These are phyloP conservation scores for Nixonia krombeini DNA, from an alignment of 1,140 invertebrate genomes.

Conservation along the genomic window DNA sequence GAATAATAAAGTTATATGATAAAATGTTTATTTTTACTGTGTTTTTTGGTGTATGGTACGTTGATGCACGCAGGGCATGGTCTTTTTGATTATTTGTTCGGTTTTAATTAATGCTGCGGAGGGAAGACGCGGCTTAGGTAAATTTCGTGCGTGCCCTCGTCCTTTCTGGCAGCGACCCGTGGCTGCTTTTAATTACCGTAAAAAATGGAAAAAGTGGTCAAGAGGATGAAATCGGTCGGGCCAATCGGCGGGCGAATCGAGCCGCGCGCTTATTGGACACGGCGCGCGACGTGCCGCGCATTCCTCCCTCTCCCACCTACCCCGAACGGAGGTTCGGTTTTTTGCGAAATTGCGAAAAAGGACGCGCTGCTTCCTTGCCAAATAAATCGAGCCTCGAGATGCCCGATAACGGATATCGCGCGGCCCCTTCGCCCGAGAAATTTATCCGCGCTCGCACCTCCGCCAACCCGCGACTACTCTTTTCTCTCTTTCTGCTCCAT, in stretches of 20 bases:
- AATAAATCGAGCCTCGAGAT: conserved; percentile 60
- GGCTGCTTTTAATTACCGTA: conserved; percentile 31
- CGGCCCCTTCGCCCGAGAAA: conserved; percentile 29
- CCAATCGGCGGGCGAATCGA: conserved; percentile 17
- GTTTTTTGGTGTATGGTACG: no score
- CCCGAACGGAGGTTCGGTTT: conserved; percentile 40
- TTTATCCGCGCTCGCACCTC: conserved; percentile 50
- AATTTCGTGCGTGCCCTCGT: conserved; percentile 20
- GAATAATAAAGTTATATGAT: no score
- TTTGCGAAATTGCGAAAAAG: conserved; percentile 49
- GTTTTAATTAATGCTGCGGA: no score
- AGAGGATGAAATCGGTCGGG: conserved; percentile 26
- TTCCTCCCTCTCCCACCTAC: no score
- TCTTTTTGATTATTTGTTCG: no score
- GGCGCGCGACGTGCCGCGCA: conserved; percentile 43
- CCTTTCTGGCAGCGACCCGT: conserved; percentile 27
- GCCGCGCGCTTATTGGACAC: background rate
- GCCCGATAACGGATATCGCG: conserved; percentile 53
- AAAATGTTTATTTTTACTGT: no score
- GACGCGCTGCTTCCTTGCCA: conserved; percentile 47
- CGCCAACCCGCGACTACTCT: conserved; percentile 13
- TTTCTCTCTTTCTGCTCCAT: conserved; percentile 6
- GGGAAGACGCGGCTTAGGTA: conserved; percentile 1
- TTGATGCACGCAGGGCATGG: no score
- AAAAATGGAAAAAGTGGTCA: conserved; percentile 28